Conservation (phyloP, 2,113 vertebrate species). For the Spheniscus mendiculus region DNA sequence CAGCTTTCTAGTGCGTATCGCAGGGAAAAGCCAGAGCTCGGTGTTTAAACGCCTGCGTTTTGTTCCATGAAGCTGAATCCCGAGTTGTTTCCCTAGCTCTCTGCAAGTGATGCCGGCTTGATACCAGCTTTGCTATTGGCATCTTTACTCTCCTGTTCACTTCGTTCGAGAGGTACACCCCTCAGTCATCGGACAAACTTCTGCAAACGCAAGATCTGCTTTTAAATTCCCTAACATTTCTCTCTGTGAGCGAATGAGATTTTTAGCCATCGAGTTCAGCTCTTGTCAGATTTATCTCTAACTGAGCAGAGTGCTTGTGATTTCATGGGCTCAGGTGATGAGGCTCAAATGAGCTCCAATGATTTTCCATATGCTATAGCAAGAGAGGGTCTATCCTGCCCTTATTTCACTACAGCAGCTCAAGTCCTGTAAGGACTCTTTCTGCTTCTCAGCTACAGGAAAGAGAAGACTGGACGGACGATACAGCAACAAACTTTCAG, state of each 20-base stretch:
- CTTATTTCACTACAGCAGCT: not conserved
- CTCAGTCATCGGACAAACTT: not conserved
- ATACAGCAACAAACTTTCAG: not conserved
- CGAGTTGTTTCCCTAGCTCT: not conserved
- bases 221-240: not conserved
- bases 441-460: not conserved
- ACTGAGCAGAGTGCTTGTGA: not conserved
- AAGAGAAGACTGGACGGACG: not conserved
- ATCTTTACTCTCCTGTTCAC: not conserved
- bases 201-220: not conserved
- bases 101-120: not conserved
- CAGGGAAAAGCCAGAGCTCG: not conserved
- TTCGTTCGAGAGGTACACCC: fast-evolving
- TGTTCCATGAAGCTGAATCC: fast-evolving
- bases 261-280: not conserved
- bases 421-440: not conserved
- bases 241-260: not conserved
- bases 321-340: not conserved
- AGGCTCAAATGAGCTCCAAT: not conserved
- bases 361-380: not conserved
- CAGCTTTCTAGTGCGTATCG: fast-evolving
- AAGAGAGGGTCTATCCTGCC: not conserved
- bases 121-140: not conserved
- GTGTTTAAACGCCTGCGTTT: fast-evolving
- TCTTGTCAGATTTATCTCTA: not conserved